These are phyloP conservation scores for Julus scanicus DNA, from an alignment of 2,888 invertebrate species.

Conservation along the genomic window DNA sequence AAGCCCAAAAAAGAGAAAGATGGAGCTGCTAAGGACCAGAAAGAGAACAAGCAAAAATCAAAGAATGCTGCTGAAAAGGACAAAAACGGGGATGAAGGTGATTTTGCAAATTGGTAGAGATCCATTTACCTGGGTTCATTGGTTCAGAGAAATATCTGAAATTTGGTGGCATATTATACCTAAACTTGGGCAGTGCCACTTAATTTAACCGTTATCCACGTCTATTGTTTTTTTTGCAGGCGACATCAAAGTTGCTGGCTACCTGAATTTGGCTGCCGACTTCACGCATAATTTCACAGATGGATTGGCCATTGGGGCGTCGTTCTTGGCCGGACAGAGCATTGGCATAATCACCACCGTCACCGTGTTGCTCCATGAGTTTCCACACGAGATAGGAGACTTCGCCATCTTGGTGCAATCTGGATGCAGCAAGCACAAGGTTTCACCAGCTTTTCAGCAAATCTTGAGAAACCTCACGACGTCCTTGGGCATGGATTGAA, in stretches of 20 bases:
- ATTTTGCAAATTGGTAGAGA: no score
- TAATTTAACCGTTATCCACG: no score
- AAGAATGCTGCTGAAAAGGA: not conserved
- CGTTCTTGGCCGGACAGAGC: conserved; percentile 89
- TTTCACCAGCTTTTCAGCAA: no score
- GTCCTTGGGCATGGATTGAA: no score
- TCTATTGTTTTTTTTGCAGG: no score
- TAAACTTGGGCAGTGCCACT: no score
- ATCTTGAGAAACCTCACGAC: no score
- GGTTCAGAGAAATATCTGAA: no score
- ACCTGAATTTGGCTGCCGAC: conserved; percentile 97
- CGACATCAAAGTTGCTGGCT: conserved; percentile 82
- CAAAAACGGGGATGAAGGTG: not conserved
- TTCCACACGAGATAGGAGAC: conserved; percentile 98
- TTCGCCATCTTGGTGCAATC: conserved; percentile 98
- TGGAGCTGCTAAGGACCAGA: not conserved
- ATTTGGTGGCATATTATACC: no score
- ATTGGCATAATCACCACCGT: conserved; percentile 93
- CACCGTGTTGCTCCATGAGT: conserved; percentile 95
- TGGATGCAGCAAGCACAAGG: conserved; percentile 90
- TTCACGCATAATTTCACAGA: conserved; percentile 99
- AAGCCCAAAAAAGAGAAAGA: not conserved
- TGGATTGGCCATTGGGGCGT: conserved; percentile 98
- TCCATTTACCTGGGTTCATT: no score
- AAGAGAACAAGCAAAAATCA: not conserved